Evolutionary conservation across 37 sponge, comb jelly and placozoan species (phyloP), one percentile per base, ranked within the genome.

Genomic region (Hormiphora californensis): DNA sequence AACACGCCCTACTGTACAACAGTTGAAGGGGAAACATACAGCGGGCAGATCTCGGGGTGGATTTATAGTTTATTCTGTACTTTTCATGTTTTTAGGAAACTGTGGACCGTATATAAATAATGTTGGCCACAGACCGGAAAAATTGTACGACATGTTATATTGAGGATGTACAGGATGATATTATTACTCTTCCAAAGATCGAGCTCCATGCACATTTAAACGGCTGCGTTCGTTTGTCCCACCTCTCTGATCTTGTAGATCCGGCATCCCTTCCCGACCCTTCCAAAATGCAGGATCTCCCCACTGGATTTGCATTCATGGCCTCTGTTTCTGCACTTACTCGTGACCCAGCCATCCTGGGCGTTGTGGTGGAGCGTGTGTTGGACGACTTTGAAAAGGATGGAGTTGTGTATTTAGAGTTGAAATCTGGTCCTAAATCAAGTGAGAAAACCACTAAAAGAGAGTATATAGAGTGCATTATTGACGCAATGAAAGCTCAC

Each of bases 161-260:
- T n/a, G n/a, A n/a, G n/a, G n/a, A n/a, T n/a, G n/a, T n/a, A n/a
- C n/a, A n/a, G n/a, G n/a, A n/a, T n/a, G n/a, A n/a, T n/a, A n/a
- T n/a, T n/a, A n/a, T n/a, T n/a, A n/a, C n/a, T 1, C 35, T 73
- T 19, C 81, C 81, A 23, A 73, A 73, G 43, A 0, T 73, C 41
- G 81, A 73, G 46, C 81, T 73, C 17, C 81, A 73, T 73, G 81
- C 81, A 25, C 81, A 73, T 30, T 30, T 73, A 12, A 73, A 73
- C 27, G 81, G 81, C 44, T 73, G 81, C 43, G 81, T 19, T 0
- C 7, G 81, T n/a, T 33, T 73, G 43, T 39, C 41, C 28, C 81
- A 73, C 27, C 44, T 73, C 5, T 7, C 12, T n/a, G 81, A 73
- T 46, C 25, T 73, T 5, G 81, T 73, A n/a, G 46, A 73, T 46